Base-by-base conservation (phyloP, 2,113 vertebrate species). In the Hystrix brachyura region DNA sequence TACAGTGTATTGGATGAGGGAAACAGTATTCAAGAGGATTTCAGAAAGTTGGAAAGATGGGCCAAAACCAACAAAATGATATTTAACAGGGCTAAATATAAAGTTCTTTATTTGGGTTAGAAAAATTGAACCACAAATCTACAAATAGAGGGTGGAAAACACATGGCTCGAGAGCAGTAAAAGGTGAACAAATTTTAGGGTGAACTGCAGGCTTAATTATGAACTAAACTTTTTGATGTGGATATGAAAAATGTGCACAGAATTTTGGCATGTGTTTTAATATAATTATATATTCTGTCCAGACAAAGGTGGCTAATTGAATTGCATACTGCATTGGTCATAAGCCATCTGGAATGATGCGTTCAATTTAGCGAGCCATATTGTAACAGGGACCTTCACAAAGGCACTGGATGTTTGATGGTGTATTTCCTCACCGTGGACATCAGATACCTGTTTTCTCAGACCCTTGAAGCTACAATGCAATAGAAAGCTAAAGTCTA, bases 21-120 rank as follows among this genome's bases (percentile, higher is more conserved):
- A 93, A 93, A 78, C 32, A 38, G n/a, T 55, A 91, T 32, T 92
- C 67, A 90, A 84, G 80, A 87, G 6, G 15, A 76, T 34, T 94
- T 19, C 53, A 91, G 76, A 93, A 80, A 48, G 12, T 89, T 91
- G 32, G 34, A 85, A 95, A 87, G 25, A 90, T 92, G 62, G 59
- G 60, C 92, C 95, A 97, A 97, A 95, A 78, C 25, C 81, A 97
- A 94, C 92, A 94, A 87, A 95, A 23, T 94, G 71, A 94, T 96
- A 90, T 29, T 78, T 79, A 95, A 62, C 86, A 91, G 79, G 25
- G 6, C 46, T 91, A 95, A 93, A 94, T 94, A 89, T 46, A 94
- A 97, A 94, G 9, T 90, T 91, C 74, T 71, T 0, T 83, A 89
- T 95, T 94, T 96, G 64, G 34, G 80, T 97, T 97, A 29, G 64